phyloP scores from a whole-genome alignment of 2,797 vertebrate genomes.

The Lepilemur ruficaudatus region DNA sequence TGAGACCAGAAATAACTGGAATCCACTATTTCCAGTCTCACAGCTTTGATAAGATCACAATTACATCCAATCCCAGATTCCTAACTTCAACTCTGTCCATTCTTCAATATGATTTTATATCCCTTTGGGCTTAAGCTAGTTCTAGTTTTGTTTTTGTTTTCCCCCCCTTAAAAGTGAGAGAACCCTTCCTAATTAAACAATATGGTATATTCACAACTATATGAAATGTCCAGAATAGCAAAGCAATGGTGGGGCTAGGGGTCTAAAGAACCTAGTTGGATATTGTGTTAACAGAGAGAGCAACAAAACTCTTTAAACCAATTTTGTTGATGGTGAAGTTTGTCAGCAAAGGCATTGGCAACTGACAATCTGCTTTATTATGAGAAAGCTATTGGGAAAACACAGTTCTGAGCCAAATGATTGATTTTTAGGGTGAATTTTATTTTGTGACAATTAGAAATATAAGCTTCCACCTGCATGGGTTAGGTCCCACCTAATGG shows the following conservation, averaged over 20 bases:
- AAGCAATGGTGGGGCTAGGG: not conserved
- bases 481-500: not conserved
- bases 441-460: not conserved
- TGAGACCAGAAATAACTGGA: not conserved
- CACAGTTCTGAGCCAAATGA: not conserved
- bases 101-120: not conserved
- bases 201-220: not conserved
- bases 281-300: not conserved
- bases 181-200: not conserved
- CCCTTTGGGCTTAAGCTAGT: not conserved
- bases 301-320: not conserved
- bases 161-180: not conserved
- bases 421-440: not conserved
- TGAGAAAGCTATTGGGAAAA: not conserved
- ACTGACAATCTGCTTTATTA: not conserved
- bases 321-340: not conserved
- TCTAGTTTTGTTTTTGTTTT: not conserved
- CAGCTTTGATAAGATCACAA: not conserved
- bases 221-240: not conserved
- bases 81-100: not conserved
- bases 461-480: not conserved
- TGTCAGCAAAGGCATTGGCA: not conserved
- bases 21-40: not conserved
- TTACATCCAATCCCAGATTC: not conserved
- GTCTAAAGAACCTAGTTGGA: not conserved